Conservation (phyloP, 2,113 vertebrate genomes). For the Cinclus mexicanus region DNA sequence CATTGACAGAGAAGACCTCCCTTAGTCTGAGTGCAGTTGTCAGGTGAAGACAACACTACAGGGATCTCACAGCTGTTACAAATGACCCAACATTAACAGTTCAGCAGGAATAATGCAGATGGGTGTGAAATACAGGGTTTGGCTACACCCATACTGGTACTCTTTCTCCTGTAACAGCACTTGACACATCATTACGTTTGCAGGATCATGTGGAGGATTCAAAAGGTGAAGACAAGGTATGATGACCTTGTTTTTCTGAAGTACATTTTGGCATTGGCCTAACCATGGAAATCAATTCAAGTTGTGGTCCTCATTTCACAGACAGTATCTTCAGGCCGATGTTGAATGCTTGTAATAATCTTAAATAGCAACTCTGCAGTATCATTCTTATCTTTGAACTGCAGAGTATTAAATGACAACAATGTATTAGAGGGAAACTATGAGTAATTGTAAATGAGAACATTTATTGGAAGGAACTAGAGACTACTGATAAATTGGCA, state of each 20-base stretch:
- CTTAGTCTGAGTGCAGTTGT: neutral
- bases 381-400: neutral
- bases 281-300: neutral
- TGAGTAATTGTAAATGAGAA: neutral
- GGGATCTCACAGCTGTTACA: neutral
- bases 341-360: neutral
- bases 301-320: neutral
- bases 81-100: neutral
- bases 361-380: neutral
- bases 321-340: neutral
- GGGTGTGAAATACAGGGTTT: neutral
- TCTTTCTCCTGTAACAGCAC: fast-evolving
- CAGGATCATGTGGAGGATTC: neutral
- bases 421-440: neutral
- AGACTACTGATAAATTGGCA: neutral
- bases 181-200: neutral
- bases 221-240: neutral
- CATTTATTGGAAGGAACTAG: neutral
- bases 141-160: too few species aligned
- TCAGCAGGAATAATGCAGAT: neutral
- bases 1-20: neutral
- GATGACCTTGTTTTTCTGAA: neutral
- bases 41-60: neutral
- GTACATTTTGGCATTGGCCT: neutral
- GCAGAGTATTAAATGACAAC: neutral